Evolutionary conservation across 2,888 invertebrate genomes (phyloP).

Genomic region (Tetragnatha montana): DNA sequence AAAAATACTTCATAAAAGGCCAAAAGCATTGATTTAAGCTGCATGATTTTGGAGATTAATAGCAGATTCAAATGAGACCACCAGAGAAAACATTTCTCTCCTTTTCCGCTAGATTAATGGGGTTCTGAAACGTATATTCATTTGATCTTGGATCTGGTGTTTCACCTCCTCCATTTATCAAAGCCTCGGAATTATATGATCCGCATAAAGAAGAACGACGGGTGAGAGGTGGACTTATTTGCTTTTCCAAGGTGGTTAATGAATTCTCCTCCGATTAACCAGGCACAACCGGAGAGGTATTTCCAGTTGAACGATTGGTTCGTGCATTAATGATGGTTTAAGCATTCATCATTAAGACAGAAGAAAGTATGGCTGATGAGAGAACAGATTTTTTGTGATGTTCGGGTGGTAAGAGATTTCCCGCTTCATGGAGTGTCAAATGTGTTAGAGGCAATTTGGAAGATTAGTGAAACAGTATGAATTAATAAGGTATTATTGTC

Average conservation of each 20-base stretch:
- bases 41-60: slow-evolving; percentile 19
- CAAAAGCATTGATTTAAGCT: not conserved
- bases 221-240: not conserved
- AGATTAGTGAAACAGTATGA: no score
- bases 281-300: not conserved
- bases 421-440: no score
- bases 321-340: not conserved
- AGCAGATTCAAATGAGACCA: slow-evolving; percentile 18
- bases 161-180: not conserved
- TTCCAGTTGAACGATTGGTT: not conserved
- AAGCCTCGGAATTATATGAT: not conserved
- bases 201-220: not conserved
- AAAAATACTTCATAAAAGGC: not conserved
- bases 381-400: no score
- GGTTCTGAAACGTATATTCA: not conserved
- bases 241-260: not conserved
- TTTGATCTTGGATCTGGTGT: slow-evolving; percentile 3
- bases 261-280: not conserved
- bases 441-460: no score
- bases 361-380: no score
- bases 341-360: not conserved
- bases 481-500: no score
- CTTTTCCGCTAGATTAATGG: slow-evolving; percentile 28
- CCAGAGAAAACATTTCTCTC: slow-evolving; percentile 20
- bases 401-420: no score